Base-by-base conservation (phyloP, 2,888 invertebrate genomes). In the Scaptodrosophila latifasciaeformis region DNA sequence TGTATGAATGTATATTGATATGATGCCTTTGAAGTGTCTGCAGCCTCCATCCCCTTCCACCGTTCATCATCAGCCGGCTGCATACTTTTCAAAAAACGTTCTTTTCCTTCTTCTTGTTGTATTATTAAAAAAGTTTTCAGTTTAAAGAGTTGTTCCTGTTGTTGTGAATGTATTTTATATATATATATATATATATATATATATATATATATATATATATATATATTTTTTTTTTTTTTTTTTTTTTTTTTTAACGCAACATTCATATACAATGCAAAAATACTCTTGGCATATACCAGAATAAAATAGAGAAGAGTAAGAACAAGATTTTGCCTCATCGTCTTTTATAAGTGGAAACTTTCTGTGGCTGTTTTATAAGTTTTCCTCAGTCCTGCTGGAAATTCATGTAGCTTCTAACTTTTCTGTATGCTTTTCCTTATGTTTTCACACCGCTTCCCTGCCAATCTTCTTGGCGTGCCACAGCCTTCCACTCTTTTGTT, bases 121-220 rank as follows among this genome's bases (percentile, higher is more conserved):
- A 69, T 72, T 72, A 72, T 72, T 72, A 76, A 72, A 72, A 76
- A 72, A 72, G 67, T 72, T 72, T 72, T 63, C 52, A 59, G 59
- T 72, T 72, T 72, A 69, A 72, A 76, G 72, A 76, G 72, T 62
- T 65, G 60, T 62, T 7, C 48, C 7, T n/a, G n/a, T n/a, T n/a
- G n/a, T n/a, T n/a, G n/a, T n/a, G n/a, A n/a, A n/a, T n/a, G n/a
- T n/a, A n/a, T n/a, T n/a, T n/a, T n/a, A n/a, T n/a, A n/a, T n/a
- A n/a, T n/a, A n/a, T n/a, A n/a, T n/a, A n/a, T n/a, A n/a, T n/a
- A n/a, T n/a, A n/a, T n/a, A n/a, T n/a, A n/a, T n/a, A n/a, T n/a
- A n/a, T n/a, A n/a, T n/a, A n/a, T n/a, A n/a, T n/a, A n/a, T n/a
- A n/a, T n/a, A n/a, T n/a, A n/a, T n/a, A n/a, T n/a, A n/a, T n/a